Evolutionary conservation across 2,888 invertebrate genomes (phyloP), one percentile per base, ranked within the genome.

Genomic region (Argyra leucocephala): DNA sequence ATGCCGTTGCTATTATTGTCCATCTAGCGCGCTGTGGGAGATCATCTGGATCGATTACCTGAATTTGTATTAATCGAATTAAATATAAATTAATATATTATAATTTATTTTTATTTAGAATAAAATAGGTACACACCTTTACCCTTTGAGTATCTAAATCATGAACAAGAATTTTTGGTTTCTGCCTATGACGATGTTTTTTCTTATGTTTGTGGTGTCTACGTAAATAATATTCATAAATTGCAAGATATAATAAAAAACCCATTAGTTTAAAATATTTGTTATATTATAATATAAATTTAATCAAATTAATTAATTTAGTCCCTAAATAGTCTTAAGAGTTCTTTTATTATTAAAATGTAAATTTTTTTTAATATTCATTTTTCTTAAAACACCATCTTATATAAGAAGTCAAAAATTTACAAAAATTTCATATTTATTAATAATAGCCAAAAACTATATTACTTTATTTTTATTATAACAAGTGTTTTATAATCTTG

Each of bases 1-100:
- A 91, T 68, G 94, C 94, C 60, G 94, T 93, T 73, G 91, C 89
- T 79, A 93, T 91, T 78, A 95, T 93, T 64, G 93, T 93, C 86
- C 93, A 93, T 70, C 92, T 86, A 48, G 93, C 93, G 65, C 91
- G 84, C 65, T 89, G 87, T 1, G 92, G 90, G 71, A 93, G 81
- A 76, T 92, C 92, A 72, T 92, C 91, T 0, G 90, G 89, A 75
- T 91, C 90, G 70, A 87, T 80, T 31, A 88, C 85, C 83, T 87
- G 64, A 3, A 21, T 22, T 62, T 62, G 6, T 15, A 23, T 63
- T 57, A 7, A 23, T 63, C 31, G 4, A 26, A 37, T n/a, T 37
- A 37, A 10, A 9, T 18, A 12, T 48, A 18, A 48, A 48, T 22
- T 5, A 23, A 24, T 15, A 60, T 59, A 23, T 21, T 22, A 9